phyloP scores from a whole-genome alignment of 2,113 vertebrate genomes.

The Chamaea fasciata region DNA sequence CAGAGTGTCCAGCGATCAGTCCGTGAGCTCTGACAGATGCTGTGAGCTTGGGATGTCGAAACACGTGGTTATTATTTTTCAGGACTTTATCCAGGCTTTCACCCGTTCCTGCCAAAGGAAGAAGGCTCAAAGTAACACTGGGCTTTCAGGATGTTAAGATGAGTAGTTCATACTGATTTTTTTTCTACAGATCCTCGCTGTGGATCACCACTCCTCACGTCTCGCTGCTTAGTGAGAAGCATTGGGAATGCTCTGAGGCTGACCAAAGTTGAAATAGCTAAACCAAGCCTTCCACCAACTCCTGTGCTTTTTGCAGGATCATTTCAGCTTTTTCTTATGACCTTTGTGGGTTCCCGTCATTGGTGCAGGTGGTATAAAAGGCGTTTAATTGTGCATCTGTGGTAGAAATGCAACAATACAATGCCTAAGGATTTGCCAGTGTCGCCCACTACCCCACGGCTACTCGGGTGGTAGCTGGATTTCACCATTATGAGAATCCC shows the following conservation, averaged over 20 bases:
- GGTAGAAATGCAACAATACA: not conserved
- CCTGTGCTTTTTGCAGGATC: not conserved
- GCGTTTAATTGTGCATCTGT: not conserved
- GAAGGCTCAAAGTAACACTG: rapidly evolving
- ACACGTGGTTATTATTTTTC: not conserved
- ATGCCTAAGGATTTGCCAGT: not conserved
- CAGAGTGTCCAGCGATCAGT: not conserved
- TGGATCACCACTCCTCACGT: not conserved
- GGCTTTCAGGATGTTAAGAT: not conserved
- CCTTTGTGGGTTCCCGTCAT: not conserved
- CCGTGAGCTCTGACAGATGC: not conserved
- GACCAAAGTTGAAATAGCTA: not conserved
- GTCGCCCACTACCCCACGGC: too few relatives aligned
- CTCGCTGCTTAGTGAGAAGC: not conserved
- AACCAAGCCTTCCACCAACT: not conserved
- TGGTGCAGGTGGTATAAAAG: not conserved
- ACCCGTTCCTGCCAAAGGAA: not conserved
- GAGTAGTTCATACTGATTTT: not conserved
- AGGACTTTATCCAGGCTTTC: not conserved
- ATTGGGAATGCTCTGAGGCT: not conserved
- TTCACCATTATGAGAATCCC: not conserved
- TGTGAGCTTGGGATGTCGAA: not conserved
- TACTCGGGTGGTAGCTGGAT: not conserved
- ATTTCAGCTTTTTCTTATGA: not conserved
- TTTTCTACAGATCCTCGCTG: not conserved